Evolutionary conservation across 37 sponge, comb jelly and placozoan species (phyloP).

Genomic region (Oopsacas minuta): DNA sequence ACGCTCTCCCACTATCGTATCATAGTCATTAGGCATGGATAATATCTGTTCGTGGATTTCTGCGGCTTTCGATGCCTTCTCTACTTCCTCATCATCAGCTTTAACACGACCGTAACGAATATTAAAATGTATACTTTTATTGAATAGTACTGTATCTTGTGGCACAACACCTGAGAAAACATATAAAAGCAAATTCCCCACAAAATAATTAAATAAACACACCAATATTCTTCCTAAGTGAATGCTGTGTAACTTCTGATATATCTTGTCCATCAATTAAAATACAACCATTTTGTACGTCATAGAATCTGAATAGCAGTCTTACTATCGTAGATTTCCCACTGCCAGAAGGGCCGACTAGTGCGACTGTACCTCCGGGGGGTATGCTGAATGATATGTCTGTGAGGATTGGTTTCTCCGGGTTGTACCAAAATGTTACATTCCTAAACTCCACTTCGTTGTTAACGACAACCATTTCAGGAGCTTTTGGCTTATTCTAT

Average conservation of each 20-base stretch:
- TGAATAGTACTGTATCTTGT: slow-evolving; percentile 97
- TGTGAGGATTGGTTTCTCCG: slow-evolving; percentile 59
- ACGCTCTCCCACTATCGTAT: slow-evolving; percentile 89
- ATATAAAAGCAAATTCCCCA: no score
- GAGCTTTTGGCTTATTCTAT: not conserved
- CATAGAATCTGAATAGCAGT: slow-evolving; percentile 91
- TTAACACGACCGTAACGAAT: slow-evolving; percentile 71
- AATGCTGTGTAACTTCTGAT: slow-evolving; percentile 39
- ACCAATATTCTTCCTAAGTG: slow-evolving; percentile 60
- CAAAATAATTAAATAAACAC: not conserved
- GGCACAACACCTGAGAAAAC: slow-evolving; percentile 59
- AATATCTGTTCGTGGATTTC: slow-evolving; percentile 78
- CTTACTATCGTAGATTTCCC: slow-evolving; percentile 95
- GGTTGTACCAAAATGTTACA: slow-evolving; percentile 72
- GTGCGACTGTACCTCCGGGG: slow-evolving; percentile 74
- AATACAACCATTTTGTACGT: slow-evolving; percentile 55
- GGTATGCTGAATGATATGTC: slow-evolving; percentile 67
- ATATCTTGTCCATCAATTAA: slow-evolving; percentile 86
- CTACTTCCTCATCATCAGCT: slow-evolving; percentile 64
- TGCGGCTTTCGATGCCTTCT: slow-evolving; percentile 58
- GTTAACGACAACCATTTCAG: slow-evolving; percentile 23
- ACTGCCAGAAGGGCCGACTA: slow-evolving; percentile 93
- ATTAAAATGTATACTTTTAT: slow-evolving; percentile 85
- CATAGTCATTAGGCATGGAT: slow-evolving; percentile 67
- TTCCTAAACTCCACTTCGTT: slow-evolving; percentile 70